Conservation (phyloP, 1,140 invertebrate species). For the Adelges cooleyi region DNA sequence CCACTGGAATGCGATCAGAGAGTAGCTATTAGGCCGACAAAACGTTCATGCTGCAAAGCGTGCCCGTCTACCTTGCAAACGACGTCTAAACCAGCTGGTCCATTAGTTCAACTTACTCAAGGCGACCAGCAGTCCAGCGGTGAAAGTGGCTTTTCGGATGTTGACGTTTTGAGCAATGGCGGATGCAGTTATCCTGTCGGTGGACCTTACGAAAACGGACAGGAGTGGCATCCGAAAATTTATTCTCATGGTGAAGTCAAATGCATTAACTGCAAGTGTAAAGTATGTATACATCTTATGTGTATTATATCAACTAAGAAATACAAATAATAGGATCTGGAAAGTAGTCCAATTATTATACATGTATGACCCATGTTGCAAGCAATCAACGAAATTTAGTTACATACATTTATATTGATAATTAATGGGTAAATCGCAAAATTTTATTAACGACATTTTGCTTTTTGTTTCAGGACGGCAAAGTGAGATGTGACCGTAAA, state of each 20-base stretch:
- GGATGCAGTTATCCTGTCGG: slow-evolving; percentile 60
- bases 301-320: slow-evolving; percentile 25
- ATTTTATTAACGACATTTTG: slow-evolving; percentile 29
- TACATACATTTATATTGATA: slow-evolving; percentile 10
- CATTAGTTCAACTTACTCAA: slow-evolving; percentile 1
- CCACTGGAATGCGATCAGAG: slow-evolving; percentile 57
- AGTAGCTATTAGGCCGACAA: slow-evolving; percentile 54
- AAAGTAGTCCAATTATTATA: not conserved
- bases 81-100: not conserved
- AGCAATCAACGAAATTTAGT: too few species aligned
- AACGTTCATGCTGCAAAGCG: slow-evolving; percentile 64
- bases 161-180: slow-evolving; percentile 59
- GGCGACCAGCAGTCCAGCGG: slow-evolving; percentile 29
- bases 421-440: slow-evolving; percentile 11
- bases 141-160: slow-evolving; percentile 36
- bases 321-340: not conserved
- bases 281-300: slow-evolving; percentile 63
- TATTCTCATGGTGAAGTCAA: slow-evolving; percentile 71
- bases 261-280: slow-evolving; percentile 76
- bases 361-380: too few species aligned
- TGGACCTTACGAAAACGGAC: slow-evolving; percentile 61
- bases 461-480: slow-evolving; percentile 57
- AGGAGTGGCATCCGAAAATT: slow-evolving; percentile 73
- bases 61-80: slow-evolving; percentile 45
- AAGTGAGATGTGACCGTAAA: slow-evolving; percentile 62